phyloP scores from a whole-genome alignment of 2,797 vertebrate species.

The Mormyrops attenuatus region DNA sequence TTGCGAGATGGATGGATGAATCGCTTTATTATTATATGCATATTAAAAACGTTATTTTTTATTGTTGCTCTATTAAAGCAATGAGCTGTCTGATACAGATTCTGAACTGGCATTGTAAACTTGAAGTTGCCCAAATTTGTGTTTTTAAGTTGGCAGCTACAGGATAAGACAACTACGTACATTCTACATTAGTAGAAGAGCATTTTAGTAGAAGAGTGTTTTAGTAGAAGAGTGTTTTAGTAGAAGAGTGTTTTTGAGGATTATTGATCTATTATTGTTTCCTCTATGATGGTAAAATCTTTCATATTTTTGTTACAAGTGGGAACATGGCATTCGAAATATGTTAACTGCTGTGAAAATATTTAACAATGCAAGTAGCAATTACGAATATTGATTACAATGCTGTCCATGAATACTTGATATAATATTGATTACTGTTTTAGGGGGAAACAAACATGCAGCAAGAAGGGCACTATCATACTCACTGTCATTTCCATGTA shows the following conservation, averaged over 20 bases:
- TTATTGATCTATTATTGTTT: not conserved
- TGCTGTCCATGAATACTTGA: not conserved
- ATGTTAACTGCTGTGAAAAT: constrained; percentile 15
- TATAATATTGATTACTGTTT: constrained; percentile 11
- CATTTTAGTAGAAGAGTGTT: not conserved
- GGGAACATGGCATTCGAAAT: not conserved
- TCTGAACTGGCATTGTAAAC: not conserved
- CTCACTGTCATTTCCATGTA: too few species aligned
- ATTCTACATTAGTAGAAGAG: not conserved
- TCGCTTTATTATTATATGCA: not conserved
- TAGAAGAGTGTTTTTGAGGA: not conserved
- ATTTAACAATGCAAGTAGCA: constrained; percentile 4
- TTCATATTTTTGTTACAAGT: not conserved
- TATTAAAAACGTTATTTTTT: not conserved
- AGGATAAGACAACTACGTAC: not conserved
- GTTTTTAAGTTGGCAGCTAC: not conserved
- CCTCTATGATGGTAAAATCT: not conserved
- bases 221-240: not conserved
- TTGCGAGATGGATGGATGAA: not conserved
- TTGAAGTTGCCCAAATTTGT: not conserved
- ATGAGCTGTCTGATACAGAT: not conserved
- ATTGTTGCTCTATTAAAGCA: not conserved
- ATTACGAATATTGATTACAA: constrained; percentile 23
- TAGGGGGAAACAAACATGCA: too few species aligned
- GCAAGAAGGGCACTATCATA: not conserved